Evolutionary conservation across 2,888 invertebrate species (phyloP), one percentile per base, ranked within the genome.

Genomic region (Thereva unica): DNA sequence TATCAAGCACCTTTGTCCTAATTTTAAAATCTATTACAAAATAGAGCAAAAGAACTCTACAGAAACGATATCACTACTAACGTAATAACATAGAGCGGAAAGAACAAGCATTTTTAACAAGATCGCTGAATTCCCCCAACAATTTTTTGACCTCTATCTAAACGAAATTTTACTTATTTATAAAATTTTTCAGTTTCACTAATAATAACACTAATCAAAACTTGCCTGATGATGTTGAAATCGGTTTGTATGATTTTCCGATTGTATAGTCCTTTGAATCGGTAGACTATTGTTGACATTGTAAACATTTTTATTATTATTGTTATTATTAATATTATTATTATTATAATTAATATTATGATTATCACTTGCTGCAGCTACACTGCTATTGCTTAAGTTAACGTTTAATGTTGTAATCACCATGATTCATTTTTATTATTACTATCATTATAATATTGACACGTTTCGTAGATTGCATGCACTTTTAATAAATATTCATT

Each of bases 201-300:
- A 23, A 23, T 23, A 23, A 23, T 23, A 23, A 23, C 23, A 34
- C 37, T n/a, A 10, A 9, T 52, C 52, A 37, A 37, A 63, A 76
- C 77, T 80, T 80, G 78, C 79, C 80, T 80, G 79, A 72, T 79
- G 80, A 71, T 79, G 77, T 71, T 74, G 76, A 73, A 78, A 75
- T 73, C 77, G 78, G 68, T 75, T 74, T 63, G 78, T 77, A 67
- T 75, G 71, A 56, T 75, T 77, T 5, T 44, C 37, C 35, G 52
- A 35, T 10, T 42, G 35, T 9, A 41, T 12, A 8, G 23, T 52
- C 41, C 52, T 40, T 41, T 52, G 52, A 42, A 40, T 40, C 12
- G 52, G 9, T 6, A n/a, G 41, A 40, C n/a, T 34, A 42, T 61
- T 61, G 23, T 6, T 44, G 44, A 9, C 12, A 55, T 67, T 57